Conservation (phyloP, 1,140 invertebrate species). For the Thaumatotibia leucotreta region DNA sequence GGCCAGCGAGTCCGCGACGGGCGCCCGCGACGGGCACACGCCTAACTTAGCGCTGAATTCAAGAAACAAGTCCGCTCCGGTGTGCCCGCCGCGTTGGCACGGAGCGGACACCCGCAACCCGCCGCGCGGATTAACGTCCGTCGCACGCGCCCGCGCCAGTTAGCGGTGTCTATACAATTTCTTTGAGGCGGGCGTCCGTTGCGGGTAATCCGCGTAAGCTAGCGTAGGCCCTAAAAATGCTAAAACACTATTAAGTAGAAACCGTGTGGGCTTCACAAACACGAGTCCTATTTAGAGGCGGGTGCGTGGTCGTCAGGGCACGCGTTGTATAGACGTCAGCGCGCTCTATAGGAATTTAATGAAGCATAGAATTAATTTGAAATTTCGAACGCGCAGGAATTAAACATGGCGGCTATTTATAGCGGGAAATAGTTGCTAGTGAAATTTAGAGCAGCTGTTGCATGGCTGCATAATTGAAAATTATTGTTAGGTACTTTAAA, state of each 20-base stretch:
- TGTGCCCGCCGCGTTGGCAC: too few species aligned
- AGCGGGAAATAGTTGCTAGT: background rate
- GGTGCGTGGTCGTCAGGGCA: background rate
- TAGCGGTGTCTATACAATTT: too few species aligned
- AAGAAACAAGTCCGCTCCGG: too few species aligned
- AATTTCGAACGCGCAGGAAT: background rate
- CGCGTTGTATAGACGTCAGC: background rate
- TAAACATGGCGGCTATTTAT: background rate
- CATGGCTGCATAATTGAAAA: background rate
- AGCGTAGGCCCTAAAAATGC: background rate
- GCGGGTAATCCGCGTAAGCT: too few species aligned
- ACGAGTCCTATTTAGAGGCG: background rate
- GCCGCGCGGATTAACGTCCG: too few species aligned
- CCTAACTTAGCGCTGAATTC: too few species aligned
- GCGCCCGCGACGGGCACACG: too few species aligned
- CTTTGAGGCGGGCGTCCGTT: too few species aligned
- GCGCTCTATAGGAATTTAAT: background rate
- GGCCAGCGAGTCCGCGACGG: too few species aligned
- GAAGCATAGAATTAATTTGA: background rate
- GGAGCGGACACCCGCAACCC: too few species aligned
- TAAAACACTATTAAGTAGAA: background rate
- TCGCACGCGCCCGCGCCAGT: too few species aligned
- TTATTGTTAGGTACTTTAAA: background rate
- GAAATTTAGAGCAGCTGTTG: background rate
- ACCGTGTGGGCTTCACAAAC: background rate